Conservation (phyloP, 2,113 vertebrate species). For the Osmerus mordax region DNA sequence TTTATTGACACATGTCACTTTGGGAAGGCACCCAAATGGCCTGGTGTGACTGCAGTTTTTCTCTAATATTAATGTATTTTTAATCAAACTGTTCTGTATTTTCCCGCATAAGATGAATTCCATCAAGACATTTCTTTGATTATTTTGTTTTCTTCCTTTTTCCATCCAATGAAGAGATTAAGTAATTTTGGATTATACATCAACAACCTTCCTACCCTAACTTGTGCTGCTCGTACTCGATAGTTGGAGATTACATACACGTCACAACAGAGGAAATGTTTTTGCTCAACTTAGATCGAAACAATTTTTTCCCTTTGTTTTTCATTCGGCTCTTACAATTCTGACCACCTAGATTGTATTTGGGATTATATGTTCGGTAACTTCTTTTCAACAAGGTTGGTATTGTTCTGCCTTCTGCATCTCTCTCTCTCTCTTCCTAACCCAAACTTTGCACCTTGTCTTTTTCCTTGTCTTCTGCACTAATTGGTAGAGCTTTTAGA, state of each 20-base stretch:
- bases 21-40: slow-evolving; percentile 43
- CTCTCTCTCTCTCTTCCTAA: slow-evolving; percentile 78
- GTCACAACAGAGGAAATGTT: slow-evolving; percentile 47
- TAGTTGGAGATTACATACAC: slow-evolving; percentile 58
- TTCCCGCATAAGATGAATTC: slow-evolving; percentile 44
- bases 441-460: slow-evolving; percentile 80
- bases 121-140: slow-evolving; percentile 55
- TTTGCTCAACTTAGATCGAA: slow-evolving; percentile 63
- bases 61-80: slow-evolving; percentile 29
- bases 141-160: slow-evolving; percentile 52
- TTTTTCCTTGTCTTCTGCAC: slow-evolving; percentile 67
- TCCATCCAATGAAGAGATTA: slow-evolving; percentile 55
- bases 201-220: slow-evolving; percentile 49
- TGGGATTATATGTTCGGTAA: slow-evolving; percentile 99
- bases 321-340: slow-evolving; percentile 78
- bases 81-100: slow-evolving; percentile 3
- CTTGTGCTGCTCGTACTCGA: slow-evolving; percentile 32
- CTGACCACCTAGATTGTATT: slow-evolving; percentile 98
- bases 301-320: slow-evolving; percentile 67
- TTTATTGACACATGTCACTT: slow-evolving; percentile 21
- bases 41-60: slow-evolving; percentile 35
- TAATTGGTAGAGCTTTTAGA: slow-evolving; percentile 85
- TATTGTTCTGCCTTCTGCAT: slow-evolving; percentile 98
- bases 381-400: slow-evolving; percentile 99
- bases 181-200: slow-evolving; percentile 64